Conservation (phyloP, 1,140 invertebrate species). For the Temnothorax nylanderi region DNA sequence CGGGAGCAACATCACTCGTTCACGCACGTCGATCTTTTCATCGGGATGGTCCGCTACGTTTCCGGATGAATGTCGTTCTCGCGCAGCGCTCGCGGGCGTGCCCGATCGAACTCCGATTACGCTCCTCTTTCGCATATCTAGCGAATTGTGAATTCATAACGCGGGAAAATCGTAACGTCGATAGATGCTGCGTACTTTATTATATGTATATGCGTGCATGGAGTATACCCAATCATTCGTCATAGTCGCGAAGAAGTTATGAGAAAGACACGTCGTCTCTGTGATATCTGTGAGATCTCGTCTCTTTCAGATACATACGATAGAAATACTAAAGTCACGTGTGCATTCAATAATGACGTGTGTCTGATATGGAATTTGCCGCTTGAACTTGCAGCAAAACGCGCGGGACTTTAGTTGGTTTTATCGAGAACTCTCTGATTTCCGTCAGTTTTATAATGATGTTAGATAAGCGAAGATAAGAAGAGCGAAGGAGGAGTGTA, state of each 20-base stretch:
- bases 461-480: constrained; percentile 32
- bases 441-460: constrained; percentile 40
- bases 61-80: constrained; percentile 8
- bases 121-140: constrained; percentile 31
- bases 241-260: not conserved
- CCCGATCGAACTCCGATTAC: constrained; percentile 35
- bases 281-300: not conserved
- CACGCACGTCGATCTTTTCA: constrained; percentile 10
- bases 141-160: not conserved
- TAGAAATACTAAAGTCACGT: constrained; percentile 10
- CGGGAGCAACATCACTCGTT: not conserved
- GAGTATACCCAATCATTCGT: not conserved
- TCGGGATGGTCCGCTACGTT: not conserved
- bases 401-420: not conserved
- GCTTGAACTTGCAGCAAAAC: not conserved
- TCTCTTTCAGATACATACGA: not conserved
- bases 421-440: constrained; percentile 4
- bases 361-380: constrained; percentile 25
- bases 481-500: constrained; percentile 30
- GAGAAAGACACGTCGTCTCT: not conserved
- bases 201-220: constrained; percentile 6
- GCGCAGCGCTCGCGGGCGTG: not conserved
- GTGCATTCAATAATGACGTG: not conserved
- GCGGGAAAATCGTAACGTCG: not conserved
- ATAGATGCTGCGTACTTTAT: constrained; percentile 14